Evolutionary conservation across 2,797 vertebrate species (phyloP).

Genomic region (Calcarius lapponicus): DNA sequence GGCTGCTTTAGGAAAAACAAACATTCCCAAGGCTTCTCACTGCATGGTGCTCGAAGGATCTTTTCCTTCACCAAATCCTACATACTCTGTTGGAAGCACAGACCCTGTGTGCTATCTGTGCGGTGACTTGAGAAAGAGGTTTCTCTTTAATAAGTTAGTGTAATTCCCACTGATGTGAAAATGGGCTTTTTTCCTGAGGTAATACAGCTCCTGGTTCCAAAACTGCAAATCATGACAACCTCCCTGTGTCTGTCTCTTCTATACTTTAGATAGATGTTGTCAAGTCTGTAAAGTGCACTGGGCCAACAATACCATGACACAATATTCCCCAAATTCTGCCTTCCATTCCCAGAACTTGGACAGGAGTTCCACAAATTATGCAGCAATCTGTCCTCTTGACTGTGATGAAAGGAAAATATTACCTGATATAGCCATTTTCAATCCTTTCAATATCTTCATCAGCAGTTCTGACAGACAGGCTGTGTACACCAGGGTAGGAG

Average conservation of each 20-base stretch:
- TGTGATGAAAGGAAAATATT: neutral
- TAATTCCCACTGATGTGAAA: neutral
- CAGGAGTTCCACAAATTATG: neutral
- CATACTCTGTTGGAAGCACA: neutral
- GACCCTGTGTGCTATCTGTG: neutral
- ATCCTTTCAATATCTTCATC: slow-evolving; percentile 80
- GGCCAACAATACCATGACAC: neutral
- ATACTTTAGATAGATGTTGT: neutral
- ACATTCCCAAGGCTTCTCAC: neutral
- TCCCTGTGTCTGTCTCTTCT: neutral
- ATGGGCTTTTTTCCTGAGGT: neutral
- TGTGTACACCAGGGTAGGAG: slow-evolving; percentile 73
- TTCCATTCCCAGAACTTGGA: neutral
- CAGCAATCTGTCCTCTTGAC: neutral
- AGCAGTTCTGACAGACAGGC: slow-evolving; percentile 55
- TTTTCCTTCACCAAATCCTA: neutral
- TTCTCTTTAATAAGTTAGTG: neutral
- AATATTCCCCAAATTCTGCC: neutral
- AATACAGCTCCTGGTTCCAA: neutral
- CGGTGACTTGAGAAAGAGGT: neutral
- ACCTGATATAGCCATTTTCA: slow-evolving; percentile 88
- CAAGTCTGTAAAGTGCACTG: neutral
- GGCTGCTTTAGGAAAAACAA: neutral
- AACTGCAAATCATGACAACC: neutral
- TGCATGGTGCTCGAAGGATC: neutral